phyloP scores from a whole-genome alignment of 2,113 vertebrate species.

The Gallinago media region DNA sequence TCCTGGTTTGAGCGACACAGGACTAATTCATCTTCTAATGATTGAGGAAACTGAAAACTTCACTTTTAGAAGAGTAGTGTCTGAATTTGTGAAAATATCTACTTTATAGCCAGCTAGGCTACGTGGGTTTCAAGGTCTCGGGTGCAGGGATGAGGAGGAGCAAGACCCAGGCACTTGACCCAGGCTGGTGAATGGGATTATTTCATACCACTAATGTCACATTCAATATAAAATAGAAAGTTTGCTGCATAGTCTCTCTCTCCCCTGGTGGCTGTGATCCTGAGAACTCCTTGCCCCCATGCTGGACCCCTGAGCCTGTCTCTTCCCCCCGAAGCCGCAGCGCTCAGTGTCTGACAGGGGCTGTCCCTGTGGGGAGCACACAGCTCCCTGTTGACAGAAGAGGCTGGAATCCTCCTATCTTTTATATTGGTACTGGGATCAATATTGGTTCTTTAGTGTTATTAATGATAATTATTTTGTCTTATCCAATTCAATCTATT shows the following conservation, averaged over 20 bases:
- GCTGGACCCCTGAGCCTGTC: background rate
- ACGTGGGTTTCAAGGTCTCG: background rate
- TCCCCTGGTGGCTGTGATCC: background rate
- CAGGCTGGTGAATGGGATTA: background rate
- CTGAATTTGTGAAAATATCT: background rate
- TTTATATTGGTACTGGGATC: background rate
- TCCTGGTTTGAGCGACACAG: background rate
- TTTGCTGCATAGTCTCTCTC: background rate
- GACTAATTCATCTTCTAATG: background rate
- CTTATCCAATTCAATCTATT: background rate
- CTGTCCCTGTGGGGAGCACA: background rate
- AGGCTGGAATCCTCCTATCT: background rate
- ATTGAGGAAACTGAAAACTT: background rate
- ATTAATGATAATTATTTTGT: background rate
- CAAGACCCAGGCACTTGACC: background rate
- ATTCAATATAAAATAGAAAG: background rate
- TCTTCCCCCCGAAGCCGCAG: background rate
- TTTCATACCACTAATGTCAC: background rate
- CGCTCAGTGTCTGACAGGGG: background rate
- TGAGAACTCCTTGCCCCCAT: background rate
- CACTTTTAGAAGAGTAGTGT: background rate
- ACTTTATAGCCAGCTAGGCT: no score
- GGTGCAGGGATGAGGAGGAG: background rate
- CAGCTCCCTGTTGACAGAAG: background rate
- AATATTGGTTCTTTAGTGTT: background rate